Evolutionary conservation across 2,113 vertebrate genomes (phyloP).

Genomic region (Pseudonaja textilis): DNA sequence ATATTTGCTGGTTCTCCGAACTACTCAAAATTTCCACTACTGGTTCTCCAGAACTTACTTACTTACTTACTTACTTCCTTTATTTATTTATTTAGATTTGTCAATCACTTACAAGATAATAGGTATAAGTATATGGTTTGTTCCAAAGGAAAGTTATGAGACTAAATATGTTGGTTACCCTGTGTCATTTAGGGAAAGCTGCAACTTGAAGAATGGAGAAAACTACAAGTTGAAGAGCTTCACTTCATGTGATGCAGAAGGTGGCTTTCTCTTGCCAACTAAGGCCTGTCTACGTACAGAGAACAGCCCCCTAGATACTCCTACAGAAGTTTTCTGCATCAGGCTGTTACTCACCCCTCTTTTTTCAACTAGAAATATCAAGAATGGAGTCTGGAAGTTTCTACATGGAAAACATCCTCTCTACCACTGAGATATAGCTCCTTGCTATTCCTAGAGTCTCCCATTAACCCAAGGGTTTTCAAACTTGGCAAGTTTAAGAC

Average conservation of each 20-base stretch:
- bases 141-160: not conserved
- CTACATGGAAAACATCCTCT: not conserved
- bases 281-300: not conserved
- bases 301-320: not conserved
- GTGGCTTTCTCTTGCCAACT: not conserved
- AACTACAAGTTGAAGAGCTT: not conserved
- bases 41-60: too few species aligned
- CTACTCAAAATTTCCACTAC: too few species aligned
- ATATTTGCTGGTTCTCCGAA: too few species aligned
- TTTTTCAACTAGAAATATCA: not conserved
- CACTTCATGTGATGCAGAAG: not conserved
- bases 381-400: not conserved
- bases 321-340: not conserved
- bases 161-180: too few species aligned
- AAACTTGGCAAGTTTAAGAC: too few species aligned
- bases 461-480: not conserved
- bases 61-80: too few species aligned
- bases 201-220: not conserved
- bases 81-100: too few species aligned
- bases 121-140: too few species aligned
- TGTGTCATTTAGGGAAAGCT: too few species aligned
- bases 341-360: not conserved
- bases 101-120: too few species aligned
- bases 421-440: not conserved
- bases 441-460: not conserved